Evolutionary conservation across 2,888 invertebrate genomes (phyloP).

Genomic region (Ellobium chinense): DNA sequence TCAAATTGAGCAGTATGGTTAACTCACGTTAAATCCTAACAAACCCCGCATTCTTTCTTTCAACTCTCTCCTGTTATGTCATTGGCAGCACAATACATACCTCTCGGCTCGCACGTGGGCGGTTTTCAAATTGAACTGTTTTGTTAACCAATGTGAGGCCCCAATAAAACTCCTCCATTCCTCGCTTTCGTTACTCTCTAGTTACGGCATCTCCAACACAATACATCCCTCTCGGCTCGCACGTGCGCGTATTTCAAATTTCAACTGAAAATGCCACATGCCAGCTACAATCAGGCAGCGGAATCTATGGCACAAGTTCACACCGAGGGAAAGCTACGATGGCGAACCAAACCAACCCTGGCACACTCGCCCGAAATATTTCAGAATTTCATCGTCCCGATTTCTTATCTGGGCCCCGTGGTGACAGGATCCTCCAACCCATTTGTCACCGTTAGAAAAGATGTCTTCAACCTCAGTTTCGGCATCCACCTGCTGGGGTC

Average conservation of each 20-base stretch:
- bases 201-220: too few relatives aligned
- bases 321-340: not conserved
- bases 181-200: too few relatives aligned
- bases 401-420: not conserved
- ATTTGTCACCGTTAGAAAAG: not conserved
- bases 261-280: not conserved
- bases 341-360: not conserved
- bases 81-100: too few relatives aligned
- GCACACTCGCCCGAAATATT: not conserved
- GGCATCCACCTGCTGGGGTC: too few relatives aligned
- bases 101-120: too few relatives aligned
- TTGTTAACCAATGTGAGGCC: too few relatives aligned
- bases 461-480: not conserved
- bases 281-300: not conserved
- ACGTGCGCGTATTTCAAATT: not conserved
- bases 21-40: too few relatives aligned
- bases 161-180: too few relatives aligned
- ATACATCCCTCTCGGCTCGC: not conserved
- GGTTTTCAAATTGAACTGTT: too few relatives aligned
- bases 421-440: not conserved
- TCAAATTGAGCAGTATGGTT: too few relatives aligned
- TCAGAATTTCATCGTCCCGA: not conserved
- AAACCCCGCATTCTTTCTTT: too few relatives aligned
- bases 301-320: not conserved
- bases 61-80: too few relatives aligned